Evolutionary conservation across 2,797 vertebrate species (phyloP), one percentile per base, ranked within the genome.

Genomic region (Rhinoraja longicauda): DNA sequence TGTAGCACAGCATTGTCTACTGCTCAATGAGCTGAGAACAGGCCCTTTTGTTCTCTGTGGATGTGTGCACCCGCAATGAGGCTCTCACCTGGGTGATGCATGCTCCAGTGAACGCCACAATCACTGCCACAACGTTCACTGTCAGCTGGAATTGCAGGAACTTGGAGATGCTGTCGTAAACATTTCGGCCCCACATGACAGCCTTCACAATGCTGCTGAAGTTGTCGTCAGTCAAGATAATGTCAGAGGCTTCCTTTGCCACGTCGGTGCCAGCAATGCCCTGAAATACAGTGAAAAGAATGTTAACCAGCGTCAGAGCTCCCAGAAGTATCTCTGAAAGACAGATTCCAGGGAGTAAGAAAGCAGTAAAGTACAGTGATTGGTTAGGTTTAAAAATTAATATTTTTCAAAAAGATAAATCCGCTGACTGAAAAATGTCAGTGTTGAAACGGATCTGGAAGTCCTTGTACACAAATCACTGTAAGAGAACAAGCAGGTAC

Each of bases 111-210:
- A 99, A 99, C 93, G 99, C 99, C 95, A 99, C 98, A 0, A 99
- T 99, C 94, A 99, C 99, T 0, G 99, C 99, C 94, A 99, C 99
- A 0, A 99, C 96, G 0, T 99, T 99, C 93, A 99, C 99, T 0
- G 99, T 99, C 62, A 99, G 98, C 97, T 99, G 99, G 96, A 99
- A 99, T 96, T 99, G 99, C 94, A 99, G 97, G 94, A 99, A 99
- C 94, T 99, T 99, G 94, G 99, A 99, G 95, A 99, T 99, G 95
- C 98, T 99, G 95, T 99, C 99, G 0, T 99, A 99, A 93, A 99
- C 98, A 0, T 99, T 99, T 72, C 98, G 96, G 24, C 99, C 99
- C 99, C 99, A 99, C 99, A 99, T 99, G 45, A 99, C 99, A 0
- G 99, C 99, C 95, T 99, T 99, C 94, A 99, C 99, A 0, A 99